Base-by-base conservation (phyloP, 2,888 invertebrate species). In the Xylocampa areola region DNA sequence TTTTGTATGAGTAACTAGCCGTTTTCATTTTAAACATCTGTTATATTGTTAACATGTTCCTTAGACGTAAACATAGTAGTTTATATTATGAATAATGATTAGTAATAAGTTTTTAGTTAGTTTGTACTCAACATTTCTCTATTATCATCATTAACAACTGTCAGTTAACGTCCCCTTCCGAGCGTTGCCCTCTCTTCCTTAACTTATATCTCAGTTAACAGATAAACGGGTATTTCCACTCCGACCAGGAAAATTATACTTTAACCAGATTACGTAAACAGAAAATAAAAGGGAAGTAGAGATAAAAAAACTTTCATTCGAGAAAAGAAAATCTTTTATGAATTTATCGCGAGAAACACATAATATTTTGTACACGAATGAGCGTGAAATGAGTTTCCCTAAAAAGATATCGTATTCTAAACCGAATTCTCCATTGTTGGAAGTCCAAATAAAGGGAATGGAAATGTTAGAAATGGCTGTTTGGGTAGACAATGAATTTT, bases 371-470 rank as follows among this genome's bases (percentile, higher is more conserved):
- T 55, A 66, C 54, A 61, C 33, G 76, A 65, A 69, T 41, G 41
- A 62, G 68, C 74, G 61, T 57, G 72, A 77, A 79, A 81, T 73
- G 73, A 76, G 70, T 72, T 80, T 71, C 50, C 51, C 51, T 59
- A 47, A 55, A 72, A 53, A 71, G 64, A 76, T 73, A 79, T 73
- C 61, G 72, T 73, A 68, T 75, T 77, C 55, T 66, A 68, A 76
- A 75, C 49, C 54, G 58, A 65, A 60, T 67, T 53, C 47, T 50
- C 65, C 60, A 60, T 77, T 79, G 72, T 73, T 53, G 50, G 45
- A 37, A 47, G 41, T 55, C 58, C 49, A 60, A 63, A 75, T 69
- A 73, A 66, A 72, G 61, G 66, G 21, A 39, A 59, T 45, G 40
- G 48, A 57, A 68, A 65, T 45, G 0, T 60, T 43, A 40, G 49